These are phyloP conservation scores for Podotricha telesiphe DNA, from an alignment of 2,888 invertebrate genomes.

Conservation along the genomic window DNA sequence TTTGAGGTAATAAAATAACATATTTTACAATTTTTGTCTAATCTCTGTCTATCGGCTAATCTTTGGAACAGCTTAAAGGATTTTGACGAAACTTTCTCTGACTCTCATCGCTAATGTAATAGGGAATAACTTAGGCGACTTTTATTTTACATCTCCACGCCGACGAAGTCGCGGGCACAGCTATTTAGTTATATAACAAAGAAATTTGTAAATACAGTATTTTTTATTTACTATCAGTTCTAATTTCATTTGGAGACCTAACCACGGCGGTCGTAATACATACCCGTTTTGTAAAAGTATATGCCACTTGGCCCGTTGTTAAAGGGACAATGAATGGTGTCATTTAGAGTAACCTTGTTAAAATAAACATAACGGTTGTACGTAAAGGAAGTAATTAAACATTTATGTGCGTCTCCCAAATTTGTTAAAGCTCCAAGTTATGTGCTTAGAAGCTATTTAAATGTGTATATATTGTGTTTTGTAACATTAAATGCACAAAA, in stretches of 20 bases:
- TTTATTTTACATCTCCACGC: no score
- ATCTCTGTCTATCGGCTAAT: no score
- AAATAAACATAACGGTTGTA: slow-evolving; percentile 68
- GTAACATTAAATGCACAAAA: no score
- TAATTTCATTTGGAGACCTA: background rate
- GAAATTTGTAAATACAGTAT: no score
- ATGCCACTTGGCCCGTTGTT: slow-evolving; percentile 10
- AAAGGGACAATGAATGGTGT: slow-evolving; percentile 73
- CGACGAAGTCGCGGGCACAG: no score
- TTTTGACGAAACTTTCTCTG: no score
- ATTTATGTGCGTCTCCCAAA: slow-evolving; percentile 81
- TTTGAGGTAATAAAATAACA: no score
- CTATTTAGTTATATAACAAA: no score
- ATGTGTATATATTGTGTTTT: background rate
- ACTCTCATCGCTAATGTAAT: no score
- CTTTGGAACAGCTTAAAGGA: no score
- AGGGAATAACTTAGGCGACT: no score
- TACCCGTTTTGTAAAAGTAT: slow-evolving; percentile 10
- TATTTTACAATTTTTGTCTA: no score
- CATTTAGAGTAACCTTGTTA: slow-evolving; percentile 75
- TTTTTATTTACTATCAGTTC: background rate
- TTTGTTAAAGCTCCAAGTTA: slow-evolving; percentile 15
- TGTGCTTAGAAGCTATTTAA: background rate
- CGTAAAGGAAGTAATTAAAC: slow-evolving; percentile 81
- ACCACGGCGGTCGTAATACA: slow-evolving; percentile 2